Evolutionary conservation across 2,888 invertebrate species (phyloP).

Genomic region (Linyphia triangularis): DNA sequence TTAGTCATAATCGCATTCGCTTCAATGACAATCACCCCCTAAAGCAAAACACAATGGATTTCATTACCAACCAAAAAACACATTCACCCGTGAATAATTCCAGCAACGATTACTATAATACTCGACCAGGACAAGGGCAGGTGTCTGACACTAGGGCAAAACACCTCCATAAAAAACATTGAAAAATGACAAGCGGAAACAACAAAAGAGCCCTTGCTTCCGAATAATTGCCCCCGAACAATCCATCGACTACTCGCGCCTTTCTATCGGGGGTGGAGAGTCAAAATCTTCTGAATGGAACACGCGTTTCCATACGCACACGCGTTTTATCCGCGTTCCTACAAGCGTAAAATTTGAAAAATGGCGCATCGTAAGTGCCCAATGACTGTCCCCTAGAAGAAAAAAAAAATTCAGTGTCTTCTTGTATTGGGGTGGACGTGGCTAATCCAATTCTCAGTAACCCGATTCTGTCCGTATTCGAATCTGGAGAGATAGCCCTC

Average conservation of each 20-base stretch:
- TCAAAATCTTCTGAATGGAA: neutral
- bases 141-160: slow-evolving; percentile 14
- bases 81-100: slow-evolving; percentile 16
- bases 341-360: slow-evolving; percentile 69
- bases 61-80: neutral
- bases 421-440: slow-evolving; percentile 16
- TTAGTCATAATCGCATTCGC: neutral
- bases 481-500: slow-evolving; percentile 41
- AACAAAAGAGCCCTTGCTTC: slow-evolving; percentile 48
- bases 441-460: slow-evolving; percentile 69
- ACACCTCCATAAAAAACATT: slow-evolving; percentile 11
- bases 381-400: neutral
- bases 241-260: slow-evolving; percentile 24
- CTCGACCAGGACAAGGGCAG: slow-evolving; percentile 16
- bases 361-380: slow-evolving; percentile 23
- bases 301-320: slow-evolving; percentile 8
- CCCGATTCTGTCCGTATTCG: slow-evolving; percentile 57
- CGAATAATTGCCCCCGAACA: slow-evolving; percentile 47
- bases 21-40: neutral
- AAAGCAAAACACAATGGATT: neutral
- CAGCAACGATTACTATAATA: neutral
- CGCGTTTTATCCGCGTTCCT: slow-evolving; percentile 20
- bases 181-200: slow-evolving; percentile 45
- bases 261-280: neutral
- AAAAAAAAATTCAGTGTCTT: neutral